These are phyloP conservation scores for Mastomys natalensis DNA, from an alignment of 2,113 vertebrate genomes.

Conservation along the genomic window DNA sequence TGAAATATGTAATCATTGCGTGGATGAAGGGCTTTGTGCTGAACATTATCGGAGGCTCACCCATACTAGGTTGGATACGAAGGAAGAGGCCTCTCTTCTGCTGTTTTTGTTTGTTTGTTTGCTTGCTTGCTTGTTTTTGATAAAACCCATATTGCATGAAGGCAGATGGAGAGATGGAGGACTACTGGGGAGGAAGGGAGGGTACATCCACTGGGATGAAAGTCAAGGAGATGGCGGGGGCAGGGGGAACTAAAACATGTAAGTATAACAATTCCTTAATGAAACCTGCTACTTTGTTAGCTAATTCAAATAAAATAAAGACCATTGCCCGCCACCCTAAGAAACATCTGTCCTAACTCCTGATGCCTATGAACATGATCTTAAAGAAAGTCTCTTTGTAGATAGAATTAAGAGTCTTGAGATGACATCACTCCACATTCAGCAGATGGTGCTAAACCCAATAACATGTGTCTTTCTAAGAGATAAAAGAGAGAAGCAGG, in stretches of 20 bases:
- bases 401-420: background rate
- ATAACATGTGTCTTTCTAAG: background rate
- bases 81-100: background rate
- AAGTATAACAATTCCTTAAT: background rate
- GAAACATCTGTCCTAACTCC: background rate
- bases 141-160: background rate
- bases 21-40: slow-evolving; percentile 31
- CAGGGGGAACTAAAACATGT: background rate
- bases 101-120: background rate
- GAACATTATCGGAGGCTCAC: background rate
- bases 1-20: slow-evolving; percentile 44
- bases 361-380: background rate
- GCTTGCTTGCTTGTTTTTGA: background rate
- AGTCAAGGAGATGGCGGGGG: too few species aligned
- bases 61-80: background rate
- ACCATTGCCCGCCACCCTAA: background rate
- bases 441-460: background rate
- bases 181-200: background rate
- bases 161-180: too few species aligned
- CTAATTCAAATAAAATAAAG: background rate
- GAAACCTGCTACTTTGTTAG: background rate
- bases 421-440: background rate
- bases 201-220: background rate
- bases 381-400: background rate
- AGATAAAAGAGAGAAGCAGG: background rate